Base-by-base conservation (phyloP, 2,797 vertebrate genomes). In the Dermochelys coriacea region DNA sequence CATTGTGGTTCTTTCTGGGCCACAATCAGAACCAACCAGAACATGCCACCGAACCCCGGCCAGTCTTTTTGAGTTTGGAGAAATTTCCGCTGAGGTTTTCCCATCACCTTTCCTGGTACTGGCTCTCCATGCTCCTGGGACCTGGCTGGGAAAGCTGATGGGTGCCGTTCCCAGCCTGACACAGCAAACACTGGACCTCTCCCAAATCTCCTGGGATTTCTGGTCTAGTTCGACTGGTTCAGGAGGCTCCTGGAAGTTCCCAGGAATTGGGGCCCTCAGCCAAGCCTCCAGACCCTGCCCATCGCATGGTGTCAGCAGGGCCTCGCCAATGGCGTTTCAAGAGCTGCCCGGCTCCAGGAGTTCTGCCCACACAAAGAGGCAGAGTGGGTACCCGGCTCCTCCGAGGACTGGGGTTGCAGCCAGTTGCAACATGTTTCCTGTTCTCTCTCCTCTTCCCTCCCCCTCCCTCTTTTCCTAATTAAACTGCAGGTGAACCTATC, bases 401-500 rank as follows among this genome's bases (percentile, higher is more conserved):
- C 14, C 23, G 0, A 94, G 84, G 93, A 91, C 87, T 12, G 12
- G 23, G 0, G 80, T 91, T 84, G 64, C 29, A 1, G 96, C 97
- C 90, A 92, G 97, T 96, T 93, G 92, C 34, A 0, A 97, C 97
- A 97, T 0, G 97, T 93, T 25, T 75, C 86, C 94, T 95, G 94
- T 97, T 97, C 97, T 96, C 98, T 97, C 95, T 91, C 95, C 96
- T 94, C 87, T 82, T 12, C 78, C 86, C 95, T 59, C 93, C 94
- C 84, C 97, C 97, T 97, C 96, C 93, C 95, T 95, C 97, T 97
- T 97, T 98, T 97, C 97, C 97, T 98, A 98, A 98, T 98, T 98
- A 98, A 98, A 98, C 98, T 98, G 96, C 98, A 98, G 98, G 98
- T 98, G 98, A 98, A 98, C 98, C 98, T 98, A 85, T 97, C 97